Base-by-base conservation (phyloP, 2,888 invertebrate species). In the Geotrupes spiniger region DNA sequence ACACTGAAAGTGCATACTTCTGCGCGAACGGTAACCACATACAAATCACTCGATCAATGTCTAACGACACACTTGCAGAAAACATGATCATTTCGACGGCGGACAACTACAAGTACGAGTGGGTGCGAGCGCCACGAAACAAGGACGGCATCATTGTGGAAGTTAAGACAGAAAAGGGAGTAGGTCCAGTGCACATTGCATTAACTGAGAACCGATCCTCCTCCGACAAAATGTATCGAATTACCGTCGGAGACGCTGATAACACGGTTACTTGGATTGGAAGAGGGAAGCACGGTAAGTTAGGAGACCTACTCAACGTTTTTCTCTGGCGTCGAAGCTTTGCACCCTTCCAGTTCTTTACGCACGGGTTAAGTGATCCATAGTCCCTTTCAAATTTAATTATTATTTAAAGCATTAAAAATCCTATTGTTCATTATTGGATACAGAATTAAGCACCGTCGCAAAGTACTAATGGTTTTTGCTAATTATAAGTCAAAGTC, bases 1-100 rank as follows among this genome's bases (percentile, higher is more conserved):
- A 82, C 57, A 83, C 83, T 0, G 83, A 84, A 64, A 83, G 83
- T 59, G 83, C 83, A 6, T 84, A 84, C 65, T 84, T 84, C 66
- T 84, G 84, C 64, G 83, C 84, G 4, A 84, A 84, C 60, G 83
- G 84, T 83, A 63, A 47, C 15, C 28, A 11, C 9, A n/a, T n/a
- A 9, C 5, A 11, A 37, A 11, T 11, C 37, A 15, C 16, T 12
- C 12, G 15, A 6, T 11, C 3, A 12, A 15, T 33, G 2, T 14
- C 15, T 33, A 14, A 17, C n/a, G 37, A 37, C 26, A 21, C 38
- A 39, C 14, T 75, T 74, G 1, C 73, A 83, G 83, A 84, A 68
- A 82, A 83, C 61, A 69, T 83, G 39, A 78, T 83, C 2, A 79
- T 83, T 9, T 83, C 83, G 0, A 78, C 82, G 0, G 73, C 78